Evolutionary conservation across 2,888 invertebrate genomes (phyloP).

Genomic region (Boloria euphrosyne): DNA sequence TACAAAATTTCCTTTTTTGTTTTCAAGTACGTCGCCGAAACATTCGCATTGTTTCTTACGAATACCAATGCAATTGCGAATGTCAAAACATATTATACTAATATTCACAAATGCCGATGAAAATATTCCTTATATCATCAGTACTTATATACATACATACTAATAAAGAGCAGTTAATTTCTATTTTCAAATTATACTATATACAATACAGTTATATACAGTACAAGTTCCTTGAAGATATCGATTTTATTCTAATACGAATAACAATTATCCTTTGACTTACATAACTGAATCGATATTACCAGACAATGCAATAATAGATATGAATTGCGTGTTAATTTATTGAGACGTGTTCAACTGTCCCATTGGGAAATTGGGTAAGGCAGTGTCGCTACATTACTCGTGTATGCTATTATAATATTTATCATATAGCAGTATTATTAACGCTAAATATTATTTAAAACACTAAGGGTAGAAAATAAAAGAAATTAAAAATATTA

Average conservation of each 20-base stretch:
- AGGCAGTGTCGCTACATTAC: constrained; percentile 43
- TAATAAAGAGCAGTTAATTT: no score
- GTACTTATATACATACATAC: no score
- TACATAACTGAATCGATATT: constrained; percentile 12
- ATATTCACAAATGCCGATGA: no score
- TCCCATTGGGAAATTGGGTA: constrained; percentile 38
- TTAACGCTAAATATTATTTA: neutral
- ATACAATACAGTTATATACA: no score
- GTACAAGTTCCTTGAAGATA: neutral
- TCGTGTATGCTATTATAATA: constrained; percentile 33
- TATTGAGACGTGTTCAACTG: constrained; percentile 45
- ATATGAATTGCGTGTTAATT: constrained; percentile 46
- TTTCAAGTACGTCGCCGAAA: no score
- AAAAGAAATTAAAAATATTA: neutral
- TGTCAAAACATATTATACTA: no score
- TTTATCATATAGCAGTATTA: neutral
- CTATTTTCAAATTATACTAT: neutral
- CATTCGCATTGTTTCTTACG: no score
- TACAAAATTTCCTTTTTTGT: no score
- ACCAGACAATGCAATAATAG: constrained; percentile 27
- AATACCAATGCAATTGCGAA: no score
- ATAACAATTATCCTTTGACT: constrained; percentile 2
- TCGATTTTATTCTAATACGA: neutral
- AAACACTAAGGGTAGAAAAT: neutral
- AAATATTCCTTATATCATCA: no score